Evolutionary conservation across 30 jellyfish, hydroid and myxozoan species (phyloP).

Genomic region (Chironex yamaguchii): DNA sequence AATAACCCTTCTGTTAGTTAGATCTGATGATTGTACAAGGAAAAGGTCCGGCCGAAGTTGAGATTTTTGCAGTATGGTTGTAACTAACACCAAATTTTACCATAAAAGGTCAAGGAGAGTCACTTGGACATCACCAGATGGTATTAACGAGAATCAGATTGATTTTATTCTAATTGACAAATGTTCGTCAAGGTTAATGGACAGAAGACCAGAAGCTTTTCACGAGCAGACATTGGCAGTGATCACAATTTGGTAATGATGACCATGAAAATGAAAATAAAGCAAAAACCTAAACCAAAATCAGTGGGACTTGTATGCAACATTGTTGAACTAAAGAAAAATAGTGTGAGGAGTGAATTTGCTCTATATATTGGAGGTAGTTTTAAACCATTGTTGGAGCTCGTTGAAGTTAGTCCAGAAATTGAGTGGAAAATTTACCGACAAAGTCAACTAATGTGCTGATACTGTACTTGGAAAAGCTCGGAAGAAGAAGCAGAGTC

Average conservation of each 20-base stretch:
- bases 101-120: slow-evolving; percentile 23
- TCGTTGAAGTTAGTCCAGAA: slow-evolving; percentile 16
- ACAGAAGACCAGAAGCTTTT: slow-evolving; percentile 15
- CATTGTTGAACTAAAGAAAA: no score
- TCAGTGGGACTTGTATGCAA: no score
- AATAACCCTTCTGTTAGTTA: no score
- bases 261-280: slow-evolving; percentile 17
- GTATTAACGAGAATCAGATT: not conserved
- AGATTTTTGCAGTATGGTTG: no score
- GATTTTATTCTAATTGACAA: slow-evolving; percentile 32
- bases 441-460: slow-evolving; percentile 36
- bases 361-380: slow-evolving; percentile 19
- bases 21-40: no score
- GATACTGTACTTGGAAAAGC: slow-evolving; percentile 33
- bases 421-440: slow-evolving; percentile 16
- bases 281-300: slow-evolving; percentile 11
- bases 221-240: slow-evolving; percentile 54
- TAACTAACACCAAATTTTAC: slow-evolving; percentile 1
- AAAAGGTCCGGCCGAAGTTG: no score
- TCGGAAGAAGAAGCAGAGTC: slow-evolving; percentile 25
- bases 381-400: slow-evolving; percentile 35
- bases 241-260: slow-evolving; percentile 47
- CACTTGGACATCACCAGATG: slow-evolving; percentile 40
- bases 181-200: slow-evolving; percentile 17
- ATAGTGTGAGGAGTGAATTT: no score